Base-by-base conservation (phyloP, 2,888 invertebrate genomes). In the Buathra laborator region DNA sequence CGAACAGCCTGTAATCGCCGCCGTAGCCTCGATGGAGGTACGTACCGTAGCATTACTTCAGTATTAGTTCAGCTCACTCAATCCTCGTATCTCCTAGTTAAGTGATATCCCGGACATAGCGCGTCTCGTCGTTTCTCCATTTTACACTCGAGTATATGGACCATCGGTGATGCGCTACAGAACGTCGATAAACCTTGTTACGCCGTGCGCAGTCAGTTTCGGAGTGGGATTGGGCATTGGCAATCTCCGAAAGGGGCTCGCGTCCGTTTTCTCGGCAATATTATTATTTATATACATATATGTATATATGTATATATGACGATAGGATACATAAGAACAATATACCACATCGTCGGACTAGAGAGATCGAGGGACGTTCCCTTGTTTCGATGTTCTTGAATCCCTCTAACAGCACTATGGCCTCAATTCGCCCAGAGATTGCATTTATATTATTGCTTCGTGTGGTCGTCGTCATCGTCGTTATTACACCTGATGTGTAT, bases 21-120 rank as follows among this genome's bases (percentile, higher is more conserved):
- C 48, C 51, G 48, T 48, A 29, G 51, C 75, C 75, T 66, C 51
- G 64, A 19, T 66, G 48, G 37, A 37, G 51, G 24, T 19, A 4
- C 64, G 64, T 51, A 64, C 64, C 81, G 89, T 87, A 81, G 88
- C 88, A 88, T 90, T 90, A 90, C 88, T 88, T 89, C 89, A 86
- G 85, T 79, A 87, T 90, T 90, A 89, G 87, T 85, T 62, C 83
- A 83, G 86, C 87, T 86, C 87, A 78, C 83, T 86, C 86, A 77
- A 71, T 37, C 37, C 86, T 86, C 86, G 85, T 89, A 85, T 88
- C 87, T 87, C 79, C 85, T 86, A 79, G 87, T 88, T 90, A 90
- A 90, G 87, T 86, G 90, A 89, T 90, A 90, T 75, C 85, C 83
- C 77, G 80, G 80, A 68, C 71, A 77, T 70, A 70, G 51, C n/a